phyloP scores from a whole-genome alignment of 2,888 invertebrate genomes.

The Thymelicus sylvestris region DNA sequence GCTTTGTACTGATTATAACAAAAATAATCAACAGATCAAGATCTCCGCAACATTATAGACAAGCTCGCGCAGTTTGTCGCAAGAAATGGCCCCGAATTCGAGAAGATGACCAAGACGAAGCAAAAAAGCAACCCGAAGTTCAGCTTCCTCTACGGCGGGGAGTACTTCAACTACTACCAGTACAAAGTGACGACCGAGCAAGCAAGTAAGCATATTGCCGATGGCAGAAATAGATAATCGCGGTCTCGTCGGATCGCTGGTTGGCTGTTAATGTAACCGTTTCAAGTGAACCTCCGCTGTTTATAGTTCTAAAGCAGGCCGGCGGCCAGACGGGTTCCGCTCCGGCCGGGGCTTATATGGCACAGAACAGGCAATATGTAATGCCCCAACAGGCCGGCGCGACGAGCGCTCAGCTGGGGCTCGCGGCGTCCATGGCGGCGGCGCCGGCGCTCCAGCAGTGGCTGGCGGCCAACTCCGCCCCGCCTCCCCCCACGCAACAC shows the following conservation, averaged over 20 bases:
- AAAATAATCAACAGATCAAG: constrained; percentile 89
- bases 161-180: constrained; percentile 98
- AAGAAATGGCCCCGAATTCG: constrained; percentile 99
- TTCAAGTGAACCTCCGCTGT: constrained; percentile 84
- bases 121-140: constrained; percentile 99
- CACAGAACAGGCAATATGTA: constrained; percentile 85
- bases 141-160: constrained; percentile 98
- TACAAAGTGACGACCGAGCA: constrained; percentile 98
- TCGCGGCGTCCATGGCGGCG: constrained; percentile 81
- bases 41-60: constrained; percentile 98
- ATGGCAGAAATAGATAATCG: constrained; percentile 65
- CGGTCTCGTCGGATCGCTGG: constrained; percentile 70
- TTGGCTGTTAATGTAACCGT: constrained; percentile 75
- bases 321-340: constrained; percentile 81
- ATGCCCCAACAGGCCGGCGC: constrained; percentile 83
- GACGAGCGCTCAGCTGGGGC: constrained; percentile 84
- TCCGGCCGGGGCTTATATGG: constrained; percentile 83
- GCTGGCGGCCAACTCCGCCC: constrained; percentile 74
- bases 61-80: constrained; percentile 99
- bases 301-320: constrained; percentile 91
- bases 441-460: constrained; percentile 78
- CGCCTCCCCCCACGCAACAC: constrained; percentile 54
- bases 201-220: constrained; percentile 90
- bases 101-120: constrained; percentile 99
- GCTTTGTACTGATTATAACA: neutral